Evolutionary conservation across 2,888 invertebrate genomes (phyloP), one percentile per base, ranked within the genome.

Genomic region (Vesta saturnalis): DNA sequence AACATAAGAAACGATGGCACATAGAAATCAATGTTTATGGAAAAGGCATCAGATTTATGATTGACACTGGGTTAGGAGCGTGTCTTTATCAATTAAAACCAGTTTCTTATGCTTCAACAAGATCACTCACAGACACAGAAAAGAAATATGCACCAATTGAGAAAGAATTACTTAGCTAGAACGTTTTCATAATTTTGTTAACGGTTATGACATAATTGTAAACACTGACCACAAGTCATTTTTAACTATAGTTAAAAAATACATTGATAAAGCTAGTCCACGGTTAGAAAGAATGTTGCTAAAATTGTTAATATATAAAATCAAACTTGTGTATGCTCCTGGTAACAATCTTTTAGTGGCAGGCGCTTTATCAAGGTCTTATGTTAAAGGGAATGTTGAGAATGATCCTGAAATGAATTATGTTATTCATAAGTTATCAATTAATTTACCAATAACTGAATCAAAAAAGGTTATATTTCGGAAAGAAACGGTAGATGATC

Each of bases 71-170:
- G n/a, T n/a, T 73, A 19, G 75, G 74, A 3, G 68, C 69, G 30
- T 72, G 69, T 23, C 60, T 76, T n/a, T 30, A 73, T 10, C 65
- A 65, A 15, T 76, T 66, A 72, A 74, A 70, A 8, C 75, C 74
- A 6, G 49, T 49, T 8, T 6, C 18, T 15, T 49, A 18, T 49
- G 49, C 49, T 18, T 16, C n/a, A n/a, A n/a, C 49, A 12, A 67
- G 73, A 43, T 58, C 67, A n/a, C 57, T 57, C 19, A 64, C 18
- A 19, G 30, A 64, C 10, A 57, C 56, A 5, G 23, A 64, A 46
- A 39, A 57, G 39, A 57, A 47, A 46, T 64, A 15, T 46, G 56
- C 64, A 14, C 64, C 56, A 30, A 56, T 64, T 35, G 49, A 64
- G 23, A 57, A 47, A 46, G 35, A 64, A 43, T 12, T 57, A 47